Evolutionary conservation across 2,113 vertebrate genomes (phyloP).

Genomic region (Odontesthes bonariensis): DNA sequence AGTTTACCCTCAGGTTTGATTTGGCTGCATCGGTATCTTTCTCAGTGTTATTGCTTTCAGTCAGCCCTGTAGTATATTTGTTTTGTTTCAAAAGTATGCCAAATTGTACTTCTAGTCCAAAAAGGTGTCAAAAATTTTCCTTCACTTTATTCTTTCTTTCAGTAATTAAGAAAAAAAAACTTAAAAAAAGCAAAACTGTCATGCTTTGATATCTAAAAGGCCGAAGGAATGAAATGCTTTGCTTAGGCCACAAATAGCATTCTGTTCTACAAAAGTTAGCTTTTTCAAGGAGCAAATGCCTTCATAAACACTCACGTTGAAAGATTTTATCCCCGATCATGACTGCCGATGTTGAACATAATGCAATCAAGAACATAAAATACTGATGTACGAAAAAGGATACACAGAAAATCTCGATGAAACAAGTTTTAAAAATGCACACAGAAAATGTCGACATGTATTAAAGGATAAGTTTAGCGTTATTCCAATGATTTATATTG

Average conservation of each 20-base stretch:
- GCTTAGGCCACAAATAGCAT: slow-evolving; percentile 37
- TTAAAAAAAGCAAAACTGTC: neutral
- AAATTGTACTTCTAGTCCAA: neutral
- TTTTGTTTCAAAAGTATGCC: neutral
- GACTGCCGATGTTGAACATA: slow-evolving; percentile 44
- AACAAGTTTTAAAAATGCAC: slow-evolving; percentile 44
- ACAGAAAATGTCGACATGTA: slow-evolving; percentile 58
- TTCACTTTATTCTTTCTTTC: neutral
- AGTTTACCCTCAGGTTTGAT: slow-evolving; percentile 29
- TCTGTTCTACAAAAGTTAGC: slow-evolving; percentile 26
- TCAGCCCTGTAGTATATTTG: slow-evolving; percentile 28
- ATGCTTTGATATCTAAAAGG: neutral
- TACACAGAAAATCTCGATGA: slow-evolving; percentile 56
- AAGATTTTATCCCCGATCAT: slow-evolving; percentile 67
- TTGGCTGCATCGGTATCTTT: slow-evolving; percentile 29
- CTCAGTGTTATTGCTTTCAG: slow-evolving; percentile 63
- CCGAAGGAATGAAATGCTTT: slow-evolving; percentile 25
- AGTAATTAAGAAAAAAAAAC: neutral
- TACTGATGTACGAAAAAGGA: slow-evolving; percentile 12
- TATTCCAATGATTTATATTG: slow-evolving; percentile 9
- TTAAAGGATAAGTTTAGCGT: slow-evolving; percentile 42
- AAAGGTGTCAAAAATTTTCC: neutral
- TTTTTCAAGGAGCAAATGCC: slow-evolving; percentile 53
- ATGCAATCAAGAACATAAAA: slow-evolving; percentile 33
- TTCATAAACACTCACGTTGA: slow-evolving; percentile 40